Evolutionary conservation across 37 sponge, comb jelly and placozoan species (phyloP).

Genomic region (Tethya wilhelma): DNA sequence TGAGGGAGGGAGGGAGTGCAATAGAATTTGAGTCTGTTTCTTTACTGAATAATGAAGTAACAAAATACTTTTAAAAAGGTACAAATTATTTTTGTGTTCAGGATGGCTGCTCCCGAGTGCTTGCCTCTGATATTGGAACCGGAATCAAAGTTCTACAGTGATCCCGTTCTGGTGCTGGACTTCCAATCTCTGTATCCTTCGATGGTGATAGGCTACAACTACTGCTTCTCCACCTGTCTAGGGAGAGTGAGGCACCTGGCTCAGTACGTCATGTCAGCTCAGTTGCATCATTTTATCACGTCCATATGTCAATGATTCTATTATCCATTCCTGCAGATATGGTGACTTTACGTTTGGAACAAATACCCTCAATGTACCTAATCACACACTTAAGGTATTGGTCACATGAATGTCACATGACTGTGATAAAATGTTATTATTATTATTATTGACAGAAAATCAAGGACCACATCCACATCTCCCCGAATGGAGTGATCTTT

Average conservation of each 20-base stretch:
- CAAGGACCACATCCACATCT: constrained; percentile 76
- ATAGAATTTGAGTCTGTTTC: neutral
- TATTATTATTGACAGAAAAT: constrained; percentile 41
- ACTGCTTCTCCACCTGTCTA: constrained; percentile 97
- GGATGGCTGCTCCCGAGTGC: constrained; percentile 95
- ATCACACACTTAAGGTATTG: constrained; percentile 15
- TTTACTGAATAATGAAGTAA: neutral
- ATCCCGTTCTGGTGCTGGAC: constrained; percentile 97
- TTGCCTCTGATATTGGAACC: constrained; percentile 95
- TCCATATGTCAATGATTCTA: too few species aligned
- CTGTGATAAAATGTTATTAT: neutral
- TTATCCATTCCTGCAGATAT: constrained; percentile 12
- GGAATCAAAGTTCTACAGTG: constrained; percentile 88
- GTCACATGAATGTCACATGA: neutral
- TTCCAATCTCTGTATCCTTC: constrained; percentile 99
- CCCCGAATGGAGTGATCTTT: constrained; percentile 94
- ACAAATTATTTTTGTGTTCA: constrained; percentile 11
- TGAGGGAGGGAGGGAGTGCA: too few species aligned
- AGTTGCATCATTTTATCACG: too few species aligned
- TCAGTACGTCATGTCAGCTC: constrained; percentile 45
- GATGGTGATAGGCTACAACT: constrained; percentile 97
- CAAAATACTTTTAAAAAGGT: neutral
- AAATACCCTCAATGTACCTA: constrained; percentile 25
- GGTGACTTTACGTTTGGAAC: constrained; percentile 86
- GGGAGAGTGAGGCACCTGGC: constrained; percentile 74